These are phyloP conservation scores for Hyles lineata DNA, from an alignment of 2,888 invertebrate species.

Conservation along the genomic window DNA sequence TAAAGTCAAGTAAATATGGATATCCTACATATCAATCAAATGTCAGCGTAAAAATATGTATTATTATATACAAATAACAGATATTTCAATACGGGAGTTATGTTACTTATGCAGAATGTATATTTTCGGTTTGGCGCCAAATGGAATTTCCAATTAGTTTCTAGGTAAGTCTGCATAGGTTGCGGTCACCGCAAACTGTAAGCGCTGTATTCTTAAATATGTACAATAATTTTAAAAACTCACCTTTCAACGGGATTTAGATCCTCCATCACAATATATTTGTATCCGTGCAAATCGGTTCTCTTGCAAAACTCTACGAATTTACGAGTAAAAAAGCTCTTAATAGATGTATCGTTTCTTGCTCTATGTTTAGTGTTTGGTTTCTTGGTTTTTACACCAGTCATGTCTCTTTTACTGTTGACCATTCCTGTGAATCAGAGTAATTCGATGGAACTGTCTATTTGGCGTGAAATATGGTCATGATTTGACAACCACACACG, in stretches of 20 bases:
- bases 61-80: no score
- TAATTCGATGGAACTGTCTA: constrained; percentile 31
- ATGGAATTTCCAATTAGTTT: no score
- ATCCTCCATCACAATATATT: constrained; percentile 86
- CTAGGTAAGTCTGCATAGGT: no score
- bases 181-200: not conserved
- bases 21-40: no score
- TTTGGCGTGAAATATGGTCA: constrained; percentile 46
- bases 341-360: constrained; percentile 44
- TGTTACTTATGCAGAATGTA: no score
- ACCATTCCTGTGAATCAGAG: not conserved
- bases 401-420: not conserved
- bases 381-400: not conserved
- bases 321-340: constrained; percentile 51
- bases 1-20: no score
- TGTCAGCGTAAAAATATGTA: no score
- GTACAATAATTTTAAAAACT: constrained; percentile 31
- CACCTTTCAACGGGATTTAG: constrained; percentile 85
- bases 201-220: not conserved
- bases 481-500: constrained; percentile 51
- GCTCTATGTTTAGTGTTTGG: not conserved
- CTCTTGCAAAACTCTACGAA: constrained; percentile 86
- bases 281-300: constrained; percentile 89
- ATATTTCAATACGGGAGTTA: no score
- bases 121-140: no score